Evolutionary conservation across 2,113 vertebrate genomes (phyloP).

Genomic region (Fulica atra): DNA sequence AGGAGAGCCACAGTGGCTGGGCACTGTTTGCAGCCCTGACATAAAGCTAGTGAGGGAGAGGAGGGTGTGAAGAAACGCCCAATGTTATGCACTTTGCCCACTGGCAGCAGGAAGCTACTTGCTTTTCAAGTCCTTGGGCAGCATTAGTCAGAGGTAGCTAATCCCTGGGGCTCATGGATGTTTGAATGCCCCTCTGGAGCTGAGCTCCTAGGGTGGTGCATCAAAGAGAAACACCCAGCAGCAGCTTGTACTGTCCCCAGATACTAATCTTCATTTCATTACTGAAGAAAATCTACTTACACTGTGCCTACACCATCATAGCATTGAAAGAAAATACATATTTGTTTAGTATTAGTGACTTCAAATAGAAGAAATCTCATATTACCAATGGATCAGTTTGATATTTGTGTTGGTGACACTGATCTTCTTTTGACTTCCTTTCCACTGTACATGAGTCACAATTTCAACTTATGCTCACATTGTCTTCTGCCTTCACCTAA

Average conservation of each 20-base stretch:
- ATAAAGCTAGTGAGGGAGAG: neutral
- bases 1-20: fast-evolving
- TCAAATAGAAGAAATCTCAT: neutral
- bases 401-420: neutral
- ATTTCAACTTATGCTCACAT: neutral
- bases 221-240: neutral
- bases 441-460: neutral
- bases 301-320: neutral
- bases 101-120: neutral
- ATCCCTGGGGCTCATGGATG: neutral
- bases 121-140: neutral
- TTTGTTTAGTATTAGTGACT: neutral
- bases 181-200: neutral
- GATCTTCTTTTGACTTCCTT: neutral
- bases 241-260: neutral
- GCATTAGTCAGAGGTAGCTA: neutral
- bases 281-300: neutral
- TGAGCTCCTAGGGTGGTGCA: neutral
- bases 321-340: neutral
- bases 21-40: fast-evolving
- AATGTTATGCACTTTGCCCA: fast-evolving
- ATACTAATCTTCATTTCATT: neutral
- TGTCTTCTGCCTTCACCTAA: neutral
- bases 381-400: neutral
- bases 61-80: neutral